A percentile compares a stretch with the other conserved stretches of the same genome.
Conservation (phyloP, 2,888 invertebrate species). For the Mycalesis mineus region DNA sequence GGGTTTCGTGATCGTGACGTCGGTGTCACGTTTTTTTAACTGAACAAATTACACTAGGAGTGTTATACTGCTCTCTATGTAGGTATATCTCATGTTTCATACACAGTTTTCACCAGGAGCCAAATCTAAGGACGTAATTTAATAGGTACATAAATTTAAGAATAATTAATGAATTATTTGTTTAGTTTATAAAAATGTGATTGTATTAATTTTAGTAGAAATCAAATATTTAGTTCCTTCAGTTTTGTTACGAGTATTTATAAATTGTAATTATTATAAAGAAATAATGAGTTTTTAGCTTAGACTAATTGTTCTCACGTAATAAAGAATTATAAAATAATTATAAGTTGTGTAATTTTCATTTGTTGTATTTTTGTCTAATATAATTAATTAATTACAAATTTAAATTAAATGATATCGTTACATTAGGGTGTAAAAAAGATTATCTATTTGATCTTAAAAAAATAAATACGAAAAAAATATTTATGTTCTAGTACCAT, state of each 20-base stretch:
- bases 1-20: background rate
- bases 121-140: slow-evolving; percentile 70
- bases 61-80: slow-evolving; percentile 2
- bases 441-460: slow-evolving; percentile 79
- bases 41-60: background rate
- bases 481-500: slow-evolving; percentile 78
- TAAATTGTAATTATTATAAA: slow-evolving; percentile 53
- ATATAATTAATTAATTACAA: slow-evolving; percentile 63
- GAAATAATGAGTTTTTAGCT: slow-evolving; percentile 53
- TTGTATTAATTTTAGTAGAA: slow-evolving; percentile 61
- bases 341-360: slow-evolving; percentile 70
- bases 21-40: background rate
- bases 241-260: slow-evolving; percentile 74
- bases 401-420: slow-evolving; percentile 73
- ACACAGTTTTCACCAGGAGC: slow-evolving; percentile 58
- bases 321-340: slow-evolving; percentile 64
- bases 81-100: slow-evolving; percentile 13
- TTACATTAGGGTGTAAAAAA: slow-evolving; percentile 77
- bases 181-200: slow-evolving; percentile 67
- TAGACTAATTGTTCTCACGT: slow-evolving; percentile 70
- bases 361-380: slow-evolving; percentile 75
- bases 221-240: slow-evolving; percentile 76
- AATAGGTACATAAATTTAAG: slow-evolving; percentile 59
- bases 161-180: slow-evolving; percentile 34
- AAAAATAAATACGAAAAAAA: slow-evolving; percentile 72